phyloP scores from a whole-genome alignment of 1,140 invertebrate genomes.

The Panonychus citri region DNA sequence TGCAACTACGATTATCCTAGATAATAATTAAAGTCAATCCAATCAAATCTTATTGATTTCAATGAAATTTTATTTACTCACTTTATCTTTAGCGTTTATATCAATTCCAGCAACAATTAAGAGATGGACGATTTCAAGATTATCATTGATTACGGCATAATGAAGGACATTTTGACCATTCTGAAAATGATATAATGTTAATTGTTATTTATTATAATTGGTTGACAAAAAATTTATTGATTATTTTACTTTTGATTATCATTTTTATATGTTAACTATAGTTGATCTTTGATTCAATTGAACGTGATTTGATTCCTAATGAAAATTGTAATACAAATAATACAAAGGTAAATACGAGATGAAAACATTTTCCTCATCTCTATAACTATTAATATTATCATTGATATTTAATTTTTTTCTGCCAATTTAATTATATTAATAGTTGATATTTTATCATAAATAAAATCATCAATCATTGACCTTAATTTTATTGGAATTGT shows the following conservation, averaged over 20 bases:
- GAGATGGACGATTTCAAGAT: constrained; percentile 21
- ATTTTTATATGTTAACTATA: not conserved
- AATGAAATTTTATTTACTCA: constrained; percentile 13
- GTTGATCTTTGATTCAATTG: not conserved
- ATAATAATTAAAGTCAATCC: not conserved
- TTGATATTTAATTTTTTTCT: no score
- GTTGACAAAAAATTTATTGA: no score
- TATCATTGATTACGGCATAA: constrained; percentile 22
- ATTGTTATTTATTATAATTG: no score
- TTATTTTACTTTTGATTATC: not conserved
- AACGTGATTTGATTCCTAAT: not conserved
- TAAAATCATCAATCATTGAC: no score
- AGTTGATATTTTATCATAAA: no score
- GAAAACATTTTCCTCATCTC: no score
- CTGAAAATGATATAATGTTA: not conserved
- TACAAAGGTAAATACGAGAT: not conserved
- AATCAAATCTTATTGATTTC: not conserved
- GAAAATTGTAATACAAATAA: not conserved
- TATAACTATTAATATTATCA: no score
- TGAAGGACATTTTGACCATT: constrained; percentile 16
- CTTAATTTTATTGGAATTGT: no score
- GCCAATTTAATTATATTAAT: no score
- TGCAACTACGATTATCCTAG: constrained; percentile 25
- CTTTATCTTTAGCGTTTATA: constrained; percentile 23
- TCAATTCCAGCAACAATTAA: constrained; percentile 22